Evolutionary conservation across 2,797 vertebrate genomes (phyloP), one percentile per base, ranked within the genome.

Genomic region (Oophaga sylvatica): DNA sequence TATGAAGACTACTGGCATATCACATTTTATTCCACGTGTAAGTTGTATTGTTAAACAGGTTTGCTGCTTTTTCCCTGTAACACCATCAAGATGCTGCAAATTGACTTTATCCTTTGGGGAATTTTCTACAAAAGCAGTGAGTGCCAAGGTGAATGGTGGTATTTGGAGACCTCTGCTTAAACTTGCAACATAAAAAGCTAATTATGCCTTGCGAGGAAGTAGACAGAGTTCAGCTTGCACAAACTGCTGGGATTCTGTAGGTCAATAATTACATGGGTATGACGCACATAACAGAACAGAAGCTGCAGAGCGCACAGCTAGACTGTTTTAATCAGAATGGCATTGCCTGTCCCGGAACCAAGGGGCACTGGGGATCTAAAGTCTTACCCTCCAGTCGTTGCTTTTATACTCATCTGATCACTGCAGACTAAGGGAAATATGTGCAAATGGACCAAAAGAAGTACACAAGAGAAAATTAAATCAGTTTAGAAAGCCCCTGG

Each of bases 171-270:
- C 71, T 82, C 53, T n/a, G 41, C 57, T 83, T 89, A 83, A 83
- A 83, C 80, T 53, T 71, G 73, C 80, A 83, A 73, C 80, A 83
- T 86, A 81, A 89, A 81, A 89, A 83, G 80, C 78, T 89, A 89
- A 89, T 89, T 89, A 86, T 89, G 88, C 88, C 88, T 89, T 86
- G 71, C 80, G 84, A 89, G 84, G 35, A 86, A 78, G 73, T 65
- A 83, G 60, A 83, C 57, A 77, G 75, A 86, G 88, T 89, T 89
- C 80, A 89, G n/a, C 13, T 73, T 53, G 53, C 65, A 79, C 80
- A 89, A 86, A 80, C 77, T 26, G 80, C 80, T 83, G 63, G 84
- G 71, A 85, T 89, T 48, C 63, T 86, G 56, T 83, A 89, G 88
- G 88, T 89, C 88, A 86, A 53, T 60, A 80, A 83, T 83, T 86